Evolutionary conservation across 2,888 invertebrate genomes (phyloP).

Genomic region (Lycia hirtaria): DNA sequence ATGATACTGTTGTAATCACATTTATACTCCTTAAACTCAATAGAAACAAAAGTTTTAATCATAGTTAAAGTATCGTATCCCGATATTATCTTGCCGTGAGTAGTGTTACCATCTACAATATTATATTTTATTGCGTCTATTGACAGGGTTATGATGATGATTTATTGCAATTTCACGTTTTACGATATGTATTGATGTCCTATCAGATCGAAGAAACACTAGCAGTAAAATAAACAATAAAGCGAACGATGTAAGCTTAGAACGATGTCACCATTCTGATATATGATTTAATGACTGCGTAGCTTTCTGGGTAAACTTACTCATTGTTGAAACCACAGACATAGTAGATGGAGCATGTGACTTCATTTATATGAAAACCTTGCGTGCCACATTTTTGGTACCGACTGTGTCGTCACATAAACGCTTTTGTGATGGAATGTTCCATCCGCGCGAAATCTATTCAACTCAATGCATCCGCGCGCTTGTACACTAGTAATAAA

Average conservation of each 20-base stretch:
- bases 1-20: background rate
- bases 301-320: slow-evolving; percentile 39
- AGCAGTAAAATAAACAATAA: slow-evolving; percentile 65
- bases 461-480: no score
- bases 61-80: background rate
- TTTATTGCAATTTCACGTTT: slow-evolving; percentile 55
- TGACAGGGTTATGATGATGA: slow-evolving; percentile 53
- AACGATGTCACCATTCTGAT: slow-evolving; percentile 51
- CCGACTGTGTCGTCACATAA: no score
- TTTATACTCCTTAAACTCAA: background rate
- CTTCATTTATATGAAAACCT: background rate
- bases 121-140: slow-evolving; percentile 50
- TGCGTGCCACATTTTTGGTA: no score
- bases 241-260: slow-evolving; percentile 36
- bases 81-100: slow-evolving; percentile 35
- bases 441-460: no score
- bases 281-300: slow-evolving; percentile 49
- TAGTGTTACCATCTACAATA: slow-evolving; percentile 41
- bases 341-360: no score
- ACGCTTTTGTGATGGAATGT: no score
- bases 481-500: no score
- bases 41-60: slow-evolving; percentile 18
- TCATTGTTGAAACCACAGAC: background rate
- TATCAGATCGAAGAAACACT: slow-evolving; percentile 52
- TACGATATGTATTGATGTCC: slow-evolving; percentile 63